Evolutionary conservation across 2,888 invertebrate genomes (phyloP), one percentile per base, ranked within the genome.

Genomic region (Blastobasis lacticolella): DNA sequence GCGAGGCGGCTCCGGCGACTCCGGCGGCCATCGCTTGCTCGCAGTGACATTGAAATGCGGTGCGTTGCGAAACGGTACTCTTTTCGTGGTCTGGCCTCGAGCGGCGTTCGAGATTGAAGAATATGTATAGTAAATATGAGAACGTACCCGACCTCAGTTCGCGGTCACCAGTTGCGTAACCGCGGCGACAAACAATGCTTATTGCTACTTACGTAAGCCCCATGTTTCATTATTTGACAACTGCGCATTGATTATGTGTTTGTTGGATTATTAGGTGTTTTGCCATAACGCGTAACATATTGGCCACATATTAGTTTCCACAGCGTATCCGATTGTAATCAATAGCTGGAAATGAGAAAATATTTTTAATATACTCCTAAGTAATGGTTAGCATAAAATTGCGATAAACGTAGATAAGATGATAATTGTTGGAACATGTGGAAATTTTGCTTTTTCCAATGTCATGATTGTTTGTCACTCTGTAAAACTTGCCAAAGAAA

Each of bases 61-160:
- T 68, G 64, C 56, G 73, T 87, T 87, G 84, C 86, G 87, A 87
- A 87, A 87, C 77, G 72, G 72, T 80, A 79, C 77, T 81, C 79
- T 87, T 86, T 87, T 85, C 73, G 85, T 81, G 78, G 70, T 75
- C 75, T 71, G 85, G 78, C 78, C 75, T 78, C 75, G 73, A 60
- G 67, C 59, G 71, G 73, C 71, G 68, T 70, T 72, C 68, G 75
- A 81, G 83, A 86, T 83, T 80, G 83, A 86, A 85, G 86, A 86
- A 85, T 85, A 85, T 82, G 81, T 84, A 81, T 78, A 79, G 80
- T 81, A 85, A 84, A 85, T 84, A 86, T 82, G 85, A 85, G 87
- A 86, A 83, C 84, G 81, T 73, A 82, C 71, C 75, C 79, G 84
- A 84, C 87, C 87, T 86, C 70, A 66, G 73, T 83, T 86, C 81